Evolutionary conservation across 2,888 invertebrate genomes (phyloP), one percentile per base, ranked within the genome.

Genomic region (Cantharis rustica): DNA sequence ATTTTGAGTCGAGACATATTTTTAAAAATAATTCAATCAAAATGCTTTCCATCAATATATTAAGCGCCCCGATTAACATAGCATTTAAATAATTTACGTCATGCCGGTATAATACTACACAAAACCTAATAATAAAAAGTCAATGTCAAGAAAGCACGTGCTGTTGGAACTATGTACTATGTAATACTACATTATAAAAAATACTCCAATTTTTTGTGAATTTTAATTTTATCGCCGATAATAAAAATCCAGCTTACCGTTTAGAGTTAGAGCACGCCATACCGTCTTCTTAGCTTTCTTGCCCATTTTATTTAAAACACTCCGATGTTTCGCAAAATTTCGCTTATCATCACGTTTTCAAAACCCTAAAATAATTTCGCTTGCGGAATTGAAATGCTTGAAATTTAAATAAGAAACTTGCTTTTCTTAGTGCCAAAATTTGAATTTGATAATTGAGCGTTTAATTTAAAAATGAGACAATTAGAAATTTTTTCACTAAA

Each of bases 261-360:
- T 90, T 84, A 92, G 91, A 81, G 90, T 89, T 83, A 92, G 89
- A 82, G 91, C 90, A 87, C 91, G 90, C 92, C 92, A 92, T 87
- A 91, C 90, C 82, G 92, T 92, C 88, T 91, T 92, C 85, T 90
- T 89, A 80, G 89, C 89, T 88, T 90, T 91, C 87, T 91, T 92
- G 86, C 91, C 92, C 91, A 92, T 92, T 82, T 85, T 85, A 68
- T 78, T 75, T 73, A 70, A 16, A 77, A 71, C 72, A 76, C 81
- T 71, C 73, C 71, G 71, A 70, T 61, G 71, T 75, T 75, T 75
- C 61, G 69, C 61, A 47, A 16, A 73, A n/a, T 77, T 75, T 62
- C 64, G 31, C 23, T 62, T 70, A 75, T 61, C 78, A 78, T 78
- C 72, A 62, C 72, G 15, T 66, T 71, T 13, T 20, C n/a, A 47